Percentiles rank a stretch among this genome's conserved stretches.
Evolutionary conservation across 2,113 vertebrate genomes (phyloP).

Genomic region (Hemichromis elongatus): DNA sequence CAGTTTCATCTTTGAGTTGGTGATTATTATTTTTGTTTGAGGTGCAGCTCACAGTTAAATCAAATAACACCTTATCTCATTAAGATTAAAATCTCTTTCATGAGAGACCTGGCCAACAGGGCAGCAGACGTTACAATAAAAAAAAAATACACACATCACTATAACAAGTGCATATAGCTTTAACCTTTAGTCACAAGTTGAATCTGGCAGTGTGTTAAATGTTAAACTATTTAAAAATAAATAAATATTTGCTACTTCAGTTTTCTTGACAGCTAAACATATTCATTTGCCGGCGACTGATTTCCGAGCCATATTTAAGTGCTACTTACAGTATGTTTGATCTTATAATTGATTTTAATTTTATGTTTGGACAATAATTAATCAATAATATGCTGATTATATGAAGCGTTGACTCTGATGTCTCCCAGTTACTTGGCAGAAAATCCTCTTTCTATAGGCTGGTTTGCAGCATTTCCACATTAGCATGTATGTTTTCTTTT

Average conservation of each 20-base stretch:
- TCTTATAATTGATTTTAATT: too few relatives aligned
- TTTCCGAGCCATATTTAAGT: not conserved
- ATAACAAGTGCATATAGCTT: not conserved
- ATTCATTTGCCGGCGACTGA: not conserved
- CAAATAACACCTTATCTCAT: not conserved
- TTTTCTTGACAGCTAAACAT: not conserved
- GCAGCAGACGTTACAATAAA: not conserved
- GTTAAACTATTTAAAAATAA: too few relatives aligned
- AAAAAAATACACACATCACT: not conserved
- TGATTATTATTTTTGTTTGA: not conserved
- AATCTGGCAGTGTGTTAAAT: not conserved
- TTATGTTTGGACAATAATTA: too few relatives aligned
- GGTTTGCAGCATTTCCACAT: not conserved
- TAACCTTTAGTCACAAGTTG: not conserved
- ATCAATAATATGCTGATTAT: not conserved
- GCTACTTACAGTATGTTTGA: not conserved
- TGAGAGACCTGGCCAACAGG: not conserved
- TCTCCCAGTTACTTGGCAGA: not conserved
- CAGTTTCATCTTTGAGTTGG: not conserved
- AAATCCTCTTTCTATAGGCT: not conserved
- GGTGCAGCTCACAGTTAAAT: not conserved
- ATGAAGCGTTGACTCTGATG: not conserved
- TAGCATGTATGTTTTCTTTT: not conserved
- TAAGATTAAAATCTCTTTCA: not conserved
- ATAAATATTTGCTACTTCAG: not conserved